Percentiles rank a stretch among this genome's conserved stretches.
Conservation (phyloP, 1,140 invertebrate species). For the Drosophila aff. region DNA sequence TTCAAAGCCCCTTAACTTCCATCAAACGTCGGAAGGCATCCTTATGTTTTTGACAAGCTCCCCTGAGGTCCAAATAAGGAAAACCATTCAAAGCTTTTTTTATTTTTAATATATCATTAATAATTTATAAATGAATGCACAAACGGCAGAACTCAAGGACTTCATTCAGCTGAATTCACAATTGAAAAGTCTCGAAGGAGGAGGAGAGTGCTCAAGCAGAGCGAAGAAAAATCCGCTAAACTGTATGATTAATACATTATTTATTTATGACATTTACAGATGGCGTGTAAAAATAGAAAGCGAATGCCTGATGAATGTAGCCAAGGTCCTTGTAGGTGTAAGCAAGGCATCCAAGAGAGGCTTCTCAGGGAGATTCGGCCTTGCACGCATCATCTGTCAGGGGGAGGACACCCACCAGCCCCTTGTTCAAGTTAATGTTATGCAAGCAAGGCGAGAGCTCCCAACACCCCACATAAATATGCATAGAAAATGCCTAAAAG, state of each 20-base stretch:
- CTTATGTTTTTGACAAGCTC: constrained; percentile 52
- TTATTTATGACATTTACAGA: constrained; percentile 73
- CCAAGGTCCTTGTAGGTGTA: constrained; percentile 34
- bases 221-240: constrained; percentile 55
- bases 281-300: constrained; percentile 42
- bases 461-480: constrained; percentile 70
- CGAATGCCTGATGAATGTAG: constrained; percentile 8
- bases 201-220: constrained; percentile 29
- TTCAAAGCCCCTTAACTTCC: background rate
- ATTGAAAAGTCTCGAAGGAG: constrained; percentile 58
- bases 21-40: background rate
- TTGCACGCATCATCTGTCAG: constrained; percentile 68
- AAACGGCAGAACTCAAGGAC: constrained; percentile 23
- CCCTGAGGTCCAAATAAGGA: background rate
- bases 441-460: constrained; percentile 50
- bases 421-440: constrained; percentile 67
- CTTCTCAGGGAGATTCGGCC: constrained; percentile 28
- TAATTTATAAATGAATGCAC: constrained; percentile 77
- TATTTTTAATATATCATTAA: constrained; percentile 72
- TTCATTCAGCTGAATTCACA: constrained; percentile 63
- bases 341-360: constrained; percentile 5
- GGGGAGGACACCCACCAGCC: background rate
- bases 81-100: constrained; percentile 31
- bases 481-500: constrained; percentile 82
- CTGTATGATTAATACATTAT: constrained; percentile 80